Evolutionary conservation across 1,140 invertebrate species (phyloP).

Genomic region (Sitobion miscanthi): DNA sequence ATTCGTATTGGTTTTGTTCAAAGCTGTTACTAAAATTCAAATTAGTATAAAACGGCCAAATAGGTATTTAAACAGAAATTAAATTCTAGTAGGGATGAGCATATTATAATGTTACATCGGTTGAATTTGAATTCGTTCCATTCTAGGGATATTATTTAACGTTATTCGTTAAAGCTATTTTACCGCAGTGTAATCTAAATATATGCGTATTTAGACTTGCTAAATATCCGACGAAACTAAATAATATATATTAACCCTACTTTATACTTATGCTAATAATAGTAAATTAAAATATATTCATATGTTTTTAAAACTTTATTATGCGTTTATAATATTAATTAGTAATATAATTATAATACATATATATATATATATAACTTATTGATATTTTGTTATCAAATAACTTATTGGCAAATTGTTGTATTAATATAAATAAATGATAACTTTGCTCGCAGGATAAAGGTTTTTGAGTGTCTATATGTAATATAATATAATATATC

Average conservation of each 20-base stretch:
- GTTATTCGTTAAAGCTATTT: not conserved
- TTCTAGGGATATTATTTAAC: not conserved
- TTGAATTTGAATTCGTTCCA: not conserved
- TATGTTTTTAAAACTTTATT: not conserved
- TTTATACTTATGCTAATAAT: not conserved
- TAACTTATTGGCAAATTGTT: not conserved
- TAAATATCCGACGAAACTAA: not conserved
- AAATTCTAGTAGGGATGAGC: not conserved
- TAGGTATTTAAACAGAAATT: not conserved
- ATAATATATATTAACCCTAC: not conserved
- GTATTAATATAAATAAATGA: not conserved
- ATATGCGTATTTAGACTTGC: not conserved
- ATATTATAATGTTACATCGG: not conserved
- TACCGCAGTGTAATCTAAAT: not conserved
- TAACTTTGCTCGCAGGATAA: not conserved
- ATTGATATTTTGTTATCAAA: too few relatives aligned
- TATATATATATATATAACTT: too few relatives aligned
- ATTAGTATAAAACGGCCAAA: not conserved
- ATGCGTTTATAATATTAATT: not conserved
- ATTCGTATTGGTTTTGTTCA: not conserved
- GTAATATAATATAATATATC: not conserved
- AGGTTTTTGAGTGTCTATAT: not conserved
- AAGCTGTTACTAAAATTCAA: not conserved
- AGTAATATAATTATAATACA: not conserved
- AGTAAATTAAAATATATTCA: not conserved